Conservation (phyloP, 2,113 vertebrate genomes). For the Pipra filicauda region DNA sequence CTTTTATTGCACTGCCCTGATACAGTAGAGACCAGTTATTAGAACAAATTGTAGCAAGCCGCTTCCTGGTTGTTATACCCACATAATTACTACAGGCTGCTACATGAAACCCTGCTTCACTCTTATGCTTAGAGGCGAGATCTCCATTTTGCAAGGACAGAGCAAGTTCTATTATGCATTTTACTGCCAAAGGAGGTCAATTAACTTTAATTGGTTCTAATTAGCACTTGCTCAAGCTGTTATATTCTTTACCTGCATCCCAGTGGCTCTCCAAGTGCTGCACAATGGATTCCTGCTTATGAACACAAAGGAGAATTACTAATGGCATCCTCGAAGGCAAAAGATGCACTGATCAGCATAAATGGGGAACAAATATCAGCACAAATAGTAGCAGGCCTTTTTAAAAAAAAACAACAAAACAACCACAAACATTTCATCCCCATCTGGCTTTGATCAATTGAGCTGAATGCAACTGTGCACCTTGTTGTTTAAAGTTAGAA, state of each 20-base stretch:
- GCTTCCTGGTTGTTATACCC: conserved; percentile 9
- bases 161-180: conserved; percentile 53
- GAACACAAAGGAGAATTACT: conserved; percentile 50
- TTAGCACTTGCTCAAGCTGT: conserved; percentile 66
- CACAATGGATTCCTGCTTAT: conserved; percentile 59
- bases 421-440: not conserved
- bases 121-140: conserved; percentile 23
- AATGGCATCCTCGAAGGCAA: conserved; percentile 60
- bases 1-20: conserved; percentile 5
- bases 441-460: conserved; percentile 24
- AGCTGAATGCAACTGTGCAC: conserved; percentile 34
- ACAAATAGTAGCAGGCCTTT: conserved; percentile 14
- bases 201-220: conserved; percentile 70
- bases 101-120: conserved; percentile 13
- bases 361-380: conserved; percentile 15
- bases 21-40: not conserved
- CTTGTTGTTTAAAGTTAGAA: not conserved
- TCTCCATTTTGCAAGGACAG: conserved; percentile 61
- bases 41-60: conserved; percentile 30
- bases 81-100: conserved; percentile 27
- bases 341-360: conserved; percentile 54
- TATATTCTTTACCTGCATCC: conserved; percentile 66
- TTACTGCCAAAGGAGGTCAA: conserved; percentile 65
- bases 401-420: not conserved
- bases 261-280: conserved; percentile 53